These are phyloP conservation scores for Apamea anceps DNA, from an alignment of 2,888 invertebrate species.

Conservation along the genomic window DNA sequence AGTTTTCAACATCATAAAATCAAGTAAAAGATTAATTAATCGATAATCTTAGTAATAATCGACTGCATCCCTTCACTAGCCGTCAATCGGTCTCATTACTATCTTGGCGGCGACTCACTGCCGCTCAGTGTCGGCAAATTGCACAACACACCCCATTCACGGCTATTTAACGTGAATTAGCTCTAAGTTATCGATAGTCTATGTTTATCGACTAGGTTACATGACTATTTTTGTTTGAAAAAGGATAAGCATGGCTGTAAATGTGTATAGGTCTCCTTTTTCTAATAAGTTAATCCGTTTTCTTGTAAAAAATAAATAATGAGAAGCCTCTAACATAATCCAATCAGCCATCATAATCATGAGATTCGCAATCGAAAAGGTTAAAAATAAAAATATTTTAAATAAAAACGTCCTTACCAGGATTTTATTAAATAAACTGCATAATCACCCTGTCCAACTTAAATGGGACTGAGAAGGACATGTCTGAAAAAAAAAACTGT, in stretches of 20 bases:
- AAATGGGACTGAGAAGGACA: too few relatives aligned
- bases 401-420: too few relatives aligned
- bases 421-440: too few relatives aligned
- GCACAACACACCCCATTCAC: conserved; percentile 82
- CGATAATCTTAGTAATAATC: conserved; percentile 58
- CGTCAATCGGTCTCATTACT: conserved; percentile 77
- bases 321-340: not conserved
- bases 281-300: not conserved
- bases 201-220: conserved; percentile 73
- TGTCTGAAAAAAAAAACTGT: too few relatives aligned
- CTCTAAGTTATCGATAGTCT: conserved; percentile 75
- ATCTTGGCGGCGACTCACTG: conserved; percentile 54
- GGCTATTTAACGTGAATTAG: conserved; percentile 82
- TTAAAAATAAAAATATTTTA: too few relatives aligned
- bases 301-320: not conserved
- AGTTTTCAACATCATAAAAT: conserved; percentile 50
- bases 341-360: not conserved
- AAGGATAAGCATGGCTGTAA: conserved; percentile 15
- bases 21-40: conserved; percentile 57
- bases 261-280: not conserved
- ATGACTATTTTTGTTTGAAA: conserved; percentile 51
- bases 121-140: conserved; percentile 79
- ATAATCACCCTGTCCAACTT: too few relatives aligned
- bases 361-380: not conserved
- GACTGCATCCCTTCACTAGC: conserved; percentile 69